Conservation (phyloP, 2,113 vertebrate species). For the Tonatia bakeri region DNA sequence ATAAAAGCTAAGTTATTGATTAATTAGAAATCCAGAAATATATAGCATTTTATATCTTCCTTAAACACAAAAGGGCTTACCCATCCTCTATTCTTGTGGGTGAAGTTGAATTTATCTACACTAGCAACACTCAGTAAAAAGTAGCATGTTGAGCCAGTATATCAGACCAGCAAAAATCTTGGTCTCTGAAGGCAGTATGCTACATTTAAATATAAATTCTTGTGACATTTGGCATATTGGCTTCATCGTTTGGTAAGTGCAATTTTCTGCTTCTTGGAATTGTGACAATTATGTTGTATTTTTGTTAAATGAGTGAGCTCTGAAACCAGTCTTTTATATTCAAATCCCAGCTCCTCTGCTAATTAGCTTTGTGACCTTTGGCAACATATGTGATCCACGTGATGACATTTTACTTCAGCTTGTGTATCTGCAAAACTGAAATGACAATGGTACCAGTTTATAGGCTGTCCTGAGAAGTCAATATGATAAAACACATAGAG, state of each 20-base stretch:
- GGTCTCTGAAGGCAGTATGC: background rate
- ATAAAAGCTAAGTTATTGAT: background rate
- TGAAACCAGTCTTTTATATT: background rate
- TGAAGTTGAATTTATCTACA: background rate
- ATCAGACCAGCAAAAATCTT: background rate
- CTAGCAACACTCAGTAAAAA: background rate
- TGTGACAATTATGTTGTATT: background rate
- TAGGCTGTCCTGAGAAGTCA: background rate
- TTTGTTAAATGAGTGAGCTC: background rate
- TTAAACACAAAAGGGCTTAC: background rate
- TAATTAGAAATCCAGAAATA: background rate
- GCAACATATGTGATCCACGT: too few species aligned
- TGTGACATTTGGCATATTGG: background rate
- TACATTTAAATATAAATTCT: background rate
- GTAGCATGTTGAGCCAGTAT: too few species aligned
- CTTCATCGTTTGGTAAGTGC: background rate
- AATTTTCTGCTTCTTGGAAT: background rate
- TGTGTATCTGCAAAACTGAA: background rate
- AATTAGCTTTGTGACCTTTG: background rate
- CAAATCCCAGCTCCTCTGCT: background rate
- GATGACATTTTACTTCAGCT: background rate
- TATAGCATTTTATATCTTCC: background rate
- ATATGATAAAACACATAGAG: background rate
- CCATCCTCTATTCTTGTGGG: background rate
- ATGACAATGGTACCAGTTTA: fast-evolving